Evolutionary conservation across 2,797 vertebrate genomes (phyloP), one percentile per base, ranked within the genome.

Genomic region (Squalus acanthias): DNA sequence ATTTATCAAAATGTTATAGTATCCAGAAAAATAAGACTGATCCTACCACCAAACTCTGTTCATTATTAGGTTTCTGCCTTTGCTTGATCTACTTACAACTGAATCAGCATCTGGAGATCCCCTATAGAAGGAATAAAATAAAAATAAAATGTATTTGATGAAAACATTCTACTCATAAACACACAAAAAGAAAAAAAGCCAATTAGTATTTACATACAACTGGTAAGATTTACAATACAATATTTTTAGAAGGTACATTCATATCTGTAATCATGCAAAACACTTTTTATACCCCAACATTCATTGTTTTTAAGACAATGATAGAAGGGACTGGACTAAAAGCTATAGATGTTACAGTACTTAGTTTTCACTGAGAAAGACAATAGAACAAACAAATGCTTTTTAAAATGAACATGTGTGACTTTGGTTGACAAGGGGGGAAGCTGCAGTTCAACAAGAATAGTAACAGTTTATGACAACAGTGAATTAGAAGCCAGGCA

Each of bases 61-160:
- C 29, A 17, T 95, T 26, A 95, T 95, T 50, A 72, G 15, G 60
- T 95, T 95, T 95, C 69, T 95, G 12, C 22, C 50, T 95, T 94
- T 95, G 94, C 26, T 96, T 97, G 97, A 95, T 97, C 67, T 98
- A 99, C 99, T 99, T 98, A 99, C 99, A 98, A 98, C 98, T 97
- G 98, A 98, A 98, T 99, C 99, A 70, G 98, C 98, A 97, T 99
- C 99, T 97, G 99, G 98, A 7, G 99, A 99, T 97, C 99, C 99
- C 97, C 99, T 99, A 97, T 96, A 97, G 97, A 97, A 97, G 96
- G 95, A 97, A 96, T 96, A 97, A 96, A 39, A 96, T 95, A 97
- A 33, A 95, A 92, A 72, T 22, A 53, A 96, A 95, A n/a, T 7
- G 22, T 22, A 96, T 26, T 96, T 94, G 29, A 96, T 0, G 0